Evolutionary conservation across 2,797 vertebrate genomes (phyloP).

Genomic region (Morus bassanus): DNA sequence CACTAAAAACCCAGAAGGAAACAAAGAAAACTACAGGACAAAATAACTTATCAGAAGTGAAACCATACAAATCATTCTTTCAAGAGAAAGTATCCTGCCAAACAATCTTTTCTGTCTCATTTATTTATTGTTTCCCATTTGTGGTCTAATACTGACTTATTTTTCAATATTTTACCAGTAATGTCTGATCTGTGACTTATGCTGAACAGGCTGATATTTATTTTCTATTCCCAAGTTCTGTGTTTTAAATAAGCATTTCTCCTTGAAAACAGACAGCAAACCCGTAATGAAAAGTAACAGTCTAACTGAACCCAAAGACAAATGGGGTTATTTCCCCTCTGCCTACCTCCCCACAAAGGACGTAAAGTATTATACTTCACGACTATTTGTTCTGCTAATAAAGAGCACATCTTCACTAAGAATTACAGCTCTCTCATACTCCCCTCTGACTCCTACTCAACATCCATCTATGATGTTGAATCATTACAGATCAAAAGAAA

Average conservation of each 20-base stretch:
- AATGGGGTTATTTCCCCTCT: neutral
- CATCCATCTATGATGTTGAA: neutral
- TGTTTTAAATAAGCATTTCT: conserved; percentile 24
- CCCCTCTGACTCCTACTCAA: neutral
- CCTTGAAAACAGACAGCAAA: neutral
- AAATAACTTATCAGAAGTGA: neutral
- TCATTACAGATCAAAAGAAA: neutral
- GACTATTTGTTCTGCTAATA: neutral
- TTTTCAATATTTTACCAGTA: neutral
- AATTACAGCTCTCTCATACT: neutral
- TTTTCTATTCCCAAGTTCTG: neutral
- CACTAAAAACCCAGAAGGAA: neutral
- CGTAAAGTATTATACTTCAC: neutral
- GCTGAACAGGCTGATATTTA: neutral
- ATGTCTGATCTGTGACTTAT: neutral
- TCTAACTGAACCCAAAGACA: neutral
- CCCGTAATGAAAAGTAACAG: neutral
- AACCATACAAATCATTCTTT: neutral
- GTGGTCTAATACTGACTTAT: neutral
- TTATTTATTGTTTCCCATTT: conserved; percentile 20
- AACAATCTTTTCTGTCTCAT: neutral
- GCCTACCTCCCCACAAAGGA: neutral
- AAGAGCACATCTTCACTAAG: neutral
- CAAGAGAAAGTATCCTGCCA: neutral
- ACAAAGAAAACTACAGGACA: neutral